These are phyloP conservation scores for Aeoliscus strigatus DNA, from an alignment of 2,797 vertebrate species.

Conservation along the genomic window DNA sequence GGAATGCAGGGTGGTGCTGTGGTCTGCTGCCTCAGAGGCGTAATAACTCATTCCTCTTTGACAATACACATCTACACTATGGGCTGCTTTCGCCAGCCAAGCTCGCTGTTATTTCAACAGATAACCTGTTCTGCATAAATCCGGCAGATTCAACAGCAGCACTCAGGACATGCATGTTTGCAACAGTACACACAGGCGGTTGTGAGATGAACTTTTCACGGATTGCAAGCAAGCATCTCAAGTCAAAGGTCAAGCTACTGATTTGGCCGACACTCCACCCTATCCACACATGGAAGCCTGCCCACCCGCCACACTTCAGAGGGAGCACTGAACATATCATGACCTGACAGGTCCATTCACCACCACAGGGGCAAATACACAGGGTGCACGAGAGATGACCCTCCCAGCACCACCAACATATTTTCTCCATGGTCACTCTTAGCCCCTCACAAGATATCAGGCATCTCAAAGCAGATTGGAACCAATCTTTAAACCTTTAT, in stretches of 20 bases:
- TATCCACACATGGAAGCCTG: conserved; percentile 10
- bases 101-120: conserved; percentile 13
- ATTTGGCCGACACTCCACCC: conserved; percentile 33
- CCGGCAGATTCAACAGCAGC: not conserved
- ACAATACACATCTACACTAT: not conserved
- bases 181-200: conserved; percentile 9
- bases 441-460: conserved; percentile 6
- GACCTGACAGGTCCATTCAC: conserved; percentile 40
- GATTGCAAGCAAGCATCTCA: conserved; percentile 39
- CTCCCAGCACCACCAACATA: conserved; percentile 9
- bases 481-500: conserved; percentile 20
- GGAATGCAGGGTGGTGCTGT: conserved; percentile 40
- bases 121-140: conserved; percentile 5
- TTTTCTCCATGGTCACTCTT: conserved; percentile 15
- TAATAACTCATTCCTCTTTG: conserved; percentile 24
- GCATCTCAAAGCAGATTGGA: conserved; percentile 14
- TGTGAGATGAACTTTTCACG: conserved; percentile 58
- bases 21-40: conserved; percentile 23
- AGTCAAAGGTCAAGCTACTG: conserved; percentile 66
- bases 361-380: conserved; percentile 32
- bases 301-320: conserved; percentile 39
- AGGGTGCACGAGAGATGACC: conserved; percentile 27
- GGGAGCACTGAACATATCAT: conserved; percentile 48
- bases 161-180: conserved; percentile 4
- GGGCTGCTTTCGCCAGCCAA: conserved; percentile 1